These are phyloP conservation scores for Gopherus flavomarginatus DNA, from an alignment of 2,113 vertebrate species.

Conservation along the genomic window DNA sequence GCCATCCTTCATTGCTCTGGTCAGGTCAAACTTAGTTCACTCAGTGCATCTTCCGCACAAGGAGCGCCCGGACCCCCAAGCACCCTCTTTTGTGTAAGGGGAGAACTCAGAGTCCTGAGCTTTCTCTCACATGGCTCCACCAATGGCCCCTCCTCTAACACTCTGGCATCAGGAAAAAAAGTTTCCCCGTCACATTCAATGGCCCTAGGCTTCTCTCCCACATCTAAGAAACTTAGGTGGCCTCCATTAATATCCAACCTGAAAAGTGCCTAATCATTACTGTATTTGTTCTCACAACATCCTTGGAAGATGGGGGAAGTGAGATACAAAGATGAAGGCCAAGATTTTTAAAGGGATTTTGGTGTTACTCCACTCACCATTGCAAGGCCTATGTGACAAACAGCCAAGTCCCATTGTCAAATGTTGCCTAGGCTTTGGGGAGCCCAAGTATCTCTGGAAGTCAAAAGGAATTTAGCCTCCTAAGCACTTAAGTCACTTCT, in stretches of 20 bases:
- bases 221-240: background rate
- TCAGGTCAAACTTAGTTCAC: background rate
- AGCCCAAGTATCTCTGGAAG: background rate
- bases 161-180: background rate
- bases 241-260: background rate
- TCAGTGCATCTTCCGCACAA: background rate
- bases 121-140: background rate
- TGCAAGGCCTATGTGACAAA: background rate
- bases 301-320: no score
- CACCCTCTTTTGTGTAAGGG: background rate
- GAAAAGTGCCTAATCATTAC: background rate
- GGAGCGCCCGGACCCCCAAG: no score
- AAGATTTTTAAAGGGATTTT: no score
- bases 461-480: background rate
- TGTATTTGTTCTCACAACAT: background rate
- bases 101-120: background rate
- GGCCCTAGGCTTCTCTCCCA: background rate
- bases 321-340: no score
- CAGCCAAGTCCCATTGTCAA: background rate
- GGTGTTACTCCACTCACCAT: background rate
- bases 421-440: background rate
- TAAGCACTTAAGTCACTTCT: background rate
- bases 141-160: no score
- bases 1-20: background rate
- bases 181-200: background rate